phyloP scores from a whole-genome alignment of 2,113 vertebrate genomes.

The Onychorhynchus coronatus region DNA sequence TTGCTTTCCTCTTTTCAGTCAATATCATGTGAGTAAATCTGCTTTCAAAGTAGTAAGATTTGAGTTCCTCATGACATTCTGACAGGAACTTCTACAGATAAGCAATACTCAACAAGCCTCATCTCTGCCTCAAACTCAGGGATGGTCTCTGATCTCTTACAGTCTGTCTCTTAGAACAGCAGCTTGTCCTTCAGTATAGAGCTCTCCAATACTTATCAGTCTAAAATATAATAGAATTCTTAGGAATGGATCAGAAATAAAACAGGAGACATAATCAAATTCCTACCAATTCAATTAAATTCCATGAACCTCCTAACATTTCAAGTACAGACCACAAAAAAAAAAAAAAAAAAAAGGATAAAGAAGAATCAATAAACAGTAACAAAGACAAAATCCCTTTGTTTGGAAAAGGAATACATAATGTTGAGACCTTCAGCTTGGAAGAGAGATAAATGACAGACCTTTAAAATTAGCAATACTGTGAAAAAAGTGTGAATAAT shows the following conservation, averaged over 20 bases:
- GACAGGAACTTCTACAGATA: background rate
- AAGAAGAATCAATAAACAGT: background rate
- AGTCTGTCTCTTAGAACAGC: background rate
- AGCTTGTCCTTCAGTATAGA: background rate
- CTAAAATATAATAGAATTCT: background rate
- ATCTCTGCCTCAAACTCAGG: background rate
- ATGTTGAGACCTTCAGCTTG: background rate
- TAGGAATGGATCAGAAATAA: background rate
- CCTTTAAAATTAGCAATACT: background rate
- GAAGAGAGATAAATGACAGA: background rate
- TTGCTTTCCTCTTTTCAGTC: background rate
- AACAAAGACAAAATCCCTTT: background rate
- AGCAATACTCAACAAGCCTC: background rate
- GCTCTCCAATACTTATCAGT: background rate
- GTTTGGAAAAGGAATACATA: background rate
- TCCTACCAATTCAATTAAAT: background rate
- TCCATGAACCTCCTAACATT: background rate
- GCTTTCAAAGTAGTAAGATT: background rate
- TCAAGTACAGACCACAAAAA: background rate
- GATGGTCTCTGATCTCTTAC: background rate
- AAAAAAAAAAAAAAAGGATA: background rate
- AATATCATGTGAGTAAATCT: background rate
- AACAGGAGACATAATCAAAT: background rate
- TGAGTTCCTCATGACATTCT: background rate
- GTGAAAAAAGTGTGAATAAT: background rate